Conservation (phyloP, 2,888 invertebrate species). For the Beris chalybata region DNA sequence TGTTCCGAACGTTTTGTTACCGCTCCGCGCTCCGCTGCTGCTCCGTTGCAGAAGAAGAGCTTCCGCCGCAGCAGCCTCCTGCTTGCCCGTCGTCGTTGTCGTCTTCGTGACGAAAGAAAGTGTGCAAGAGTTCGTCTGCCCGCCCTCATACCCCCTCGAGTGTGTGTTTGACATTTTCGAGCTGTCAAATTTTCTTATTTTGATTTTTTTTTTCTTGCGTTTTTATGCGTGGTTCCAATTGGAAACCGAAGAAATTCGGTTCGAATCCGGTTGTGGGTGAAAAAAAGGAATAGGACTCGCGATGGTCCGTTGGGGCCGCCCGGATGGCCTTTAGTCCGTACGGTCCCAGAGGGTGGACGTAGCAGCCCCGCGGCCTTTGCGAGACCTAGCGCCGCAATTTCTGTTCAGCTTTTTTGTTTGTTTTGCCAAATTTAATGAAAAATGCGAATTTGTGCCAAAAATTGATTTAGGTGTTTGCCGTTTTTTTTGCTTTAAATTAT, state of each 20-base stretch:
- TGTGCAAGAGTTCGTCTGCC: no score
- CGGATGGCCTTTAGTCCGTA: neutral
- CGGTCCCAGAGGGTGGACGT: neutral
- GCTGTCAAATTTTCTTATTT: conserved; percentile 35
- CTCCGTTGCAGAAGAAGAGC: no score
- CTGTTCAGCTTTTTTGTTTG: conserved; percentile 5
- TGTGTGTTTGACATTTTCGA: conserved; percentile 34
- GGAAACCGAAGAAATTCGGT: neutral
- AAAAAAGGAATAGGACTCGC: no score
- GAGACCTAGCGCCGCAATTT: no score
- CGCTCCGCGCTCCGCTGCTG: neutral
- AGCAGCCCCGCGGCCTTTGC: neutral
- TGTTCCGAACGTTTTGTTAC: conserved; percentile 1
- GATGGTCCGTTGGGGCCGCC: no score
- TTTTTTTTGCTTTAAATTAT: conserved; percentile 17
- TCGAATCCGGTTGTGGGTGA: neutral
- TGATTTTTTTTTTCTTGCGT: conserved; percentile 21
- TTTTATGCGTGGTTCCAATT: conserved; percentile 6
- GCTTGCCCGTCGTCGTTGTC: no score
- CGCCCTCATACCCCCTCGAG: no score
- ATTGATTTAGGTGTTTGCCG: neutral
- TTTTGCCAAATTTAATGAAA: conserved; percentile 14
- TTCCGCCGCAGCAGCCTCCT: no score
- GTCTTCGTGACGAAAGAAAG: no score
- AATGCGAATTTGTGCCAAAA: conserved; percentile 24